phyloP scores from a whole-genome alignment of 2,797 vertebrate genomes.

The Pseudopleuronectes americanus region DNA sequence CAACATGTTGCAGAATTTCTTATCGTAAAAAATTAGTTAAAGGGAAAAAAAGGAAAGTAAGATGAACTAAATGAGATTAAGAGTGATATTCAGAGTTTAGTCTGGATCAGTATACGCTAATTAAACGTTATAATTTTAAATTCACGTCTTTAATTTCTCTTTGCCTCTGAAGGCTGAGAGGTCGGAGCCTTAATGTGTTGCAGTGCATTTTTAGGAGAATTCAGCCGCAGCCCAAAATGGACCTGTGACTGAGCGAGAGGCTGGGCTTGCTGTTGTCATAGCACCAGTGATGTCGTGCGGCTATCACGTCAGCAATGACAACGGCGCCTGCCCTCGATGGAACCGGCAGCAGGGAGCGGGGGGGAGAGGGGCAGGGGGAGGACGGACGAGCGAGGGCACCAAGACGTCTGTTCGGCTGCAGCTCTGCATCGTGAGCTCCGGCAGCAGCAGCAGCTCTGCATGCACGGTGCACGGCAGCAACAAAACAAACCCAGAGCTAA shows the following conservation, averaged over 20 bases:
- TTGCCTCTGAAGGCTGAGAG: conserved; percentile 23
- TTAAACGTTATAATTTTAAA: conserved; percentile 1
- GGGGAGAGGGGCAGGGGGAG: too few species aligned
- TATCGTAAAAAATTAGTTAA: not conserved
- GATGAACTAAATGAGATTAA: too few species aligned
- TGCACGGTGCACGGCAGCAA: conserved; percentile 36
- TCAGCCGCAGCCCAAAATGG: conserved; percentile 57
- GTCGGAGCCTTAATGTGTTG: conserved; percentile 36
- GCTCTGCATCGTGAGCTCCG: conserved; percentile 53
- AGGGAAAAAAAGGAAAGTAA: not conserved
- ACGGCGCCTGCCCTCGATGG: conserved; percentile 46
- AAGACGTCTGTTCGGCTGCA: conserved; percentile 33
- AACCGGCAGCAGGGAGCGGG: conserved; percentile 23
- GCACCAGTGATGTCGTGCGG: conserved; percentile 71
- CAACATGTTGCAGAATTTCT: conserved; percentile 38
- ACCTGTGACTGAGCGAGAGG: conserved; percentile 63
- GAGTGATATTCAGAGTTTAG: too few species aligned
- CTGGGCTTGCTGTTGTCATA: conserved; percentile 78
- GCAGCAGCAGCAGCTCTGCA: conserved; percentile 49
- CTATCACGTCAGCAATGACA: conserved; percentile 71
- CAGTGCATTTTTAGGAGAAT: conserved; percentile 38
- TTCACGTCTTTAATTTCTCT: conserved; percentile 9
- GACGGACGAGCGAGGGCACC: conserved; percentile 12
- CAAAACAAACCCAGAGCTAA: conserved; percentile 47
- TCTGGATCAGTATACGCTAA: too few species aligned